phyloP scores from a whole-genome alignment of 2,797 vertebrate genomes.

The Eremophila alpestris region DNA sequence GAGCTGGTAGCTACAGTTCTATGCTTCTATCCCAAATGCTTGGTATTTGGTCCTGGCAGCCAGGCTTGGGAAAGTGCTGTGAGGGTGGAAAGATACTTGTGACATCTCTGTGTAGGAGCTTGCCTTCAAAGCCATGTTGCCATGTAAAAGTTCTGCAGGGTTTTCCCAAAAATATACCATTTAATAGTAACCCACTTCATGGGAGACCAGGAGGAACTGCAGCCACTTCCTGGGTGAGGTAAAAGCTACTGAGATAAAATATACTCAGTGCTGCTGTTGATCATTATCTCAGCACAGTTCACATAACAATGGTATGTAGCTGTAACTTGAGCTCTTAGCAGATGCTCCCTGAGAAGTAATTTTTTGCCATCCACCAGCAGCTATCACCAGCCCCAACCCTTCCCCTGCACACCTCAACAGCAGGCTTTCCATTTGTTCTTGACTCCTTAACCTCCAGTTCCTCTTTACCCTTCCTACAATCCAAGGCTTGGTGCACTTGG shows the following conservation, averaged over 20 bases:
- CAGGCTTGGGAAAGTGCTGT: background rate
- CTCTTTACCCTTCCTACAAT: background rate
- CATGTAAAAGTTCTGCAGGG: background rate
- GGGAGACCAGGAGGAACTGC: background rate
- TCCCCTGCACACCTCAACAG: background rate
- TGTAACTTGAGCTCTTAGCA: background rate
- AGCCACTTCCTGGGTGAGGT: background rate
- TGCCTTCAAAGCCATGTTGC: background rate
- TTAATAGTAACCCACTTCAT: background rate
- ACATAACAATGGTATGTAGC: background rate
- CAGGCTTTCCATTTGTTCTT: background rate
- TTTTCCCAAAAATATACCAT: background rate
- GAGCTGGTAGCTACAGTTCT: background rate
- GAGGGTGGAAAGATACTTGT: background rate
- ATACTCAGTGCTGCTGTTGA: background rate
- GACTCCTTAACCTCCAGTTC: background rate
- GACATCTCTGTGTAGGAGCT: background rate
- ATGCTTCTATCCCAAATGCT: background rate
- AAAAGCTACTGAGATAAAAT: background rate
- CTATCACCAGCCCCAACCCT: background rate
- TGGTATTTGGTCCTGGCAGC: constrained; percentile 10
- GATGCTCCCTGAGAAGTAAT: background rate
- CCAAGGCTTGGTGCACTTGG: background rate
- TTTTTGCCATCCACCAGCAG: background rate
- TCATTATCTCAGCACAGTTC: background rate